Base-by-base conservation (phyloP, 2,888 invertebrate species). In the Pandemis cinnamomeana region DNA sequence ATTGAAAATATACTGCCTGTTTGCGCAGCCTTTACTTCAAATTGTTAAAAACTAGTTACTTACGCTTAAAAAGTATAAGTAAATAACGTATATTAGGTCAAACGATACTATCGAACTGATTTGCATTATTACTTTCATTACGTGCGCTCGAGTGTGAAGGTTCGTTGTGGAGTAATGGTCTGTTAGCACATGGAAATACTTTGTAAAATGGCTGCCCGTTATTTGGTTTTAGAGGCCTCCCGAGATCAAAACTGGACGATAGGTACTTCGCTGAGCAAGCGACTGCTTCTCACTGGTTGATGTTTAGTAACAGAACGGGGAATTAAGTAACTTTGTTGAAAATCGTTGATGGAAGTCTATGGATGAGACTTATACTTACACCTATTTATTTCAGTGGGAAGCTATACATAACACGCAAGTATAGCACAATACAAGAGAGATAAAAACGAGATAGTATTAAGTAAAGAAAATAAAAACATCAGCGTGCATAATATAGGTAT, bases 51-150 rank as follows among this genome's bases (percentile, higher is more conserved):
- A 46, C 11, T 51, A 51, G 7, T 55, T 15, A 55, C 8, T 55
- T 15, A 55, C 8, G 20, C 3, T 55, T 2, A 20, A 55, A 55
- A 55, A 2, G 7, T 7, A 15, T 8, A 55, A 55, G 53, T 55
- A 55, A 8, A 55, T 55, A 55, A 20, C 7, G 15, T 55, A 20
- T 68, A 72, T 58, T 48, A 55, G 72, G 63, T 64, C 48, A 69
- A 44, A 10, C 36, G 62, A 69, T 73, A 58, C 60, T 60, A 69
- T 64, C 58, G 44, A 66, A 36, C 36, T 62, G 15, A 67, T 71
- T 74, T 74, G 70, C 74, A 74, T 74, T 74, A 44, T 66, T 73
- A 60, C 66, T 73, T 73, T 67, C 74, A 67, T 67, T 70, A 71
- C 55, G 10, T 53, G 44, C 70, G 15, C 61, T 74, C 53, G 36